A percentile compares a stretch with the other conserved stretches of the same genome.
Conservation (phyloP, 2,113 vertebrate species). For the Barbus barbus region DNA sequence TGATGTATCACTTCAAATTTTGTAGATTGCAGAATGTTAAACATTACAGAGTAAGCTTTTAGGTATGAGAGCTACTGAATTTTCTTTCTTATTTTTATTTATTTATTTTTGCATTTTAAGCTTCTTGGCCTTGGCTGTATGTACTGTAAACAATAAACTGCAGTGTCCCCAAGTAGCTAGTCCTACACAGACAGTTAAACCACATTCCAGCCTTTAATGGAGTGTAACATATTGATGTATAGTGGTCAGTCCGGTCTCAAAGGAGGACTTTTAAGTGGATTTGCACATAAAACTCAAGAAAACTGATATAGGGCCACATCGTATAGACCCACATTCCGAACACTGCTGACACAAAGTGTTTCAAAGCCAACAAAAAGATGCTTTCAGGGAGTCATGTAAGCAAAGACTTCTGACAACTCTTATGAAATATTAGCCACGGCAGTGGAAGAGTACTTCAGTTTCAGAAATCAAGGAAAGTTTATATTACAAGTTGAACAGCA, state of each 20-base stretch:
- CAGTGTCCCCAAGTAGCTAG: neutral
- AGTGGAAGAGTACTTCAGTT: slow-evolving; percentile 45
- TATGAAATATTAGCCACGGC: slow-evolving; percentile 22
- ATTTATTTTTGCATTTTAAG: neutral
- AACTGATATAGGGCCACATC: slow-evolving; percentile 37
- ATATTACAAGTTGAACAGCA: slow-evolving; percentile 19
- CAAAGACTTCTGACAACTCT: slow-evolving; percentile 33
- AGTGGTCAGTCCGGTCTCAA: neutral
- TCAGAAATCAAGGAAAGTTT: slow-evolving; percentile 31
- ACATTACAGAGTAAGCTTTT: neutral
- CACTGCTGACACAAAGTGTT: slow-evolving; percentile 41
- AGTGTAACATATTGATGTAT: slow-evolving; percentile 11
- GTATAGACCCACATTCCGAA: slow-evolving; percentile 19
- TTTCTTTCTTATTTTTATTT: too few relatives aligned
- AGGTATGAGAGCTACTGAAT: neutral
- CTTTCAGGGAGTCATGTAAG: slow-evolving; percentile 45
- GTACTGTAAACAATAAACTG: slow-evolving; percentile 16
- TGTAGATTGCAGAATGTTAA: neutral
- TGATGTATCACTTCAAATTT: neutral
- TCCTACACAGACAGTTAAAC: slow-evolving; percentile 24
- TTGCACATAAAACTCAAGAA: slow-evolving; percentile 41
- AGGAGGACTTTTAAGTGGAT: slow-evolving; percentile 8
- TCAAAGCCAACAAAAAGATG: slow-evolving; percentile 50
- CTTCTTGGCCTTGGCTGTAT: neutral
- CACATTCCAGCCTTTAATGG: slow-evolving; percentile 23